Base-by-base conservation (phyloP, 2,797 vertebrate species). In the Taenioides sp. region DNA sequence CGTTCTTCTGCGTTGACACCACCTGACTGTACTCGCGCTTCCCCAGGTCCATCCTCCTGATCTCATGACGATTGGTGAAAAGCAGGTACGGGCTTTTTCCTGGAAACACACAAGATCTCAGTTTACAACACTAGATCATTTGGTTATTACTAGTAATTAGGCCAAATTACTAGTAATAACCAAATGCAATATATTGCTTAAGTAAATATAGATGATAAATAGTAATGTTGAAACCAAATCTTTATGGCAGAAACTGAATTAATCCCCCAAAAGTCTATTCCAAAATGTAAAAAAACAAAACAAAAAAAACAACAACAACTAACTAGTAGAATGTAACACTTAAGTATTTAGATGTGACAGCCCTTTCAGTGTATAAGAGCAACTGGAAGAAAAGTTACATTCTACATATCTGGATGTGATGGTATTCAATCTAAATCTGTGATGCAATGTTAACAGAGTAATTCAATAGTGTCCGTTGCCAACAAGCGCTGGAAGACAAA, bases 11-110 rank as follows among this genome's bases (percentile, higher is more conserved):
- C 69, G 96, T 96, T 54, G 97, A 95, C 60, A 98, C 97, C 84
- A 99, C 94, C 70, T 96, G 96, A 0, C 95, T 95, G 86, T 99
- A 97, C 85, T 98, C 96, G 63, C 95, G 92, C 90, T 97, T 98
- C 85, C 96, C 94, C 87, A 96, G 85, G 86, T 99, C 97, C 34
- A 99, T 96, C 68, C 94, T 96, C 0, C 96, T 94, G 74, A 99
- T 97, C 88, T 99, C 98, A 0, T 99, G 97, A 4, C 97, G 96
- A 83, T 99, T 99, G 60, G 97, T 98, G 88, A 99, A 99, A 87
- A 99, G 94, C 25, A 99, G 88, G 80, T 96, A 97, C 0, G 98
- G 97, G 72, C 95, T 98, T 87, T 95, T 97, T 47, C 98, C 98
- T 95, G 63, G 4, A 60, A 2, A 34, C n/a, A 65, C 52, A 71